Evolutionary conservation across 1,140 invertebrate genomes (phyloP).

Genomic region (Dryas iulia): DNA sequence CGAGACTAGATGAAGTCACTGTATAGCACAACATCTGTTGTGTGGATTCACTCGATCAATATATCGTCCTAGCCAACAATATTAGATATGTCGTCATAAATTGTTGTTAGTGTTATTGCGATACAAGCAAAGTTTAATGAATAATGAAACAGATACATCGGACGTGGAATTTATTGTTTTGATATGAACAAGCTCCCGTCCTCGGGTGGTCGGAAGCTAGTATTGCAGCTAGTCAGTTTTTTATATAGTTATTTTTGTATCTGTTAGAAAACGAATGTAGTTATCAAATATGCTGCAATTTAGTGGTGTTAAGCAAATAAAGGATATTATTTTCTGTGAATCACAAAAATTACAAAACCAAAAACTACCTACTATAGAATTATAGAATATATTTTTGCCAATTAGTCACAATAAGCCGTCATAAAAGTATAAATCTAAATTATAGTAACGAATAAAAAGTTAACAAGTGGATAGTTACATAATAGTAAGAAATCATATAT

Average conservation of each 20-base stretch:
- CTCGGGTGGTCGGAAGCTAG: background rate
- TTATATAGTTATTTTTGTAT: background rate
- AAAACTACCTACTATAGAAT: no score
- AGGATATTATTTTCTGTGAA: no score
- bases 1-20: background rate
- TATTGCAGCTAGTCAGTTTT: background rate
- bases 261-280: background rate
- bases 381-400: no score
- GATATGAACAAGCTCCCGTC: background rate
- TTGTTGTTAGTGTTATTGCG: constrained; percentile 15
- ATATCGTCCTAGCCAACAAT: constrained; percentile 17
- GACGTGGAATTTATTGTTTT: background rate
- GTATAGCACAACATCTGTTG: constrained; percentile 8
- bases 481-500: no score
- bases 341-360: no score
- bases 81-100: constrained; percentile 22
- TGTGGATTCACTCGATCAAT: constrained; percentile 6
- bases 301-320: no score
- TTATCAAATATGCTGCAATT: background rate
- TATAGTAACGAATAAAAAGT: no score
- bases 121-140: constrained; percentile 21
- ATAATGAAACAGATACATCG: constrained; percentile 9
- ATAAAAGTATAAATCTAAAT: no score
- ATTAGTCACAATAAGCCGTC: no score
- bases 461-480: no score